These are phyloP conservation scores for Mizuhopecten yessoensis DNA, from an alignment of 1,140 invertebrate genomes.

Conservation along the genomic window DNA sequence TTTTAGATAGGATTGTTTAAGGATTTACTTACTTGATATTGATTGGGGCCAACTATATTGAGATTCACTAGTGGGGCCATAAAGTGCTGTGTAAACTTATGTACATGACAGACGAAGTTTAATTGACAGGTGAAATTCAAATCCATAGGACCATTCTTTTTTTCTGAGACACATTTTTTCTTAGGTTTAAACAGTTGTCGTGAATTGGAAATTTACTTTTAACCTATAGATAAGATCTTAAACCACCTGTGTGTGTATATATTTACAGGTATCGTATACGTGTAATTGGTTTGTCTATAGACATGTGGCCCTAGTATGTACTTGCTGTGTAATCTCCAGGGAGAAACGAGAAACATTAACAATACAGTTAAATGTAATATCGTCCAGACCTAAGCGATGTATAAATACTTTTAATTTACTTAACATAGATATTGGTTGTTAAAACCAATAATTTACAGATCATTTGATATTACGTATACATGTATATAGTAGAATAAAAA, in stretches of 20 bases:
- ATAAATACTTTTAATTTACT: no score
- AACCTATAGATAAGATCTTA: background rate
- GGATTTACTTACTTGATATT: background rate
- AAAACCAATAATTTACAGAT: no score
- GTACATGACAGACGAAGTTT: background rate
- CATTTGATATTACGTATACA: no score
- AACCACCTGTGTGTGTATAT: background rate
- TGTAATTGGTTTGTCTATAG: background rate
- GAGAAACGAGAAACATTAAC: no score
- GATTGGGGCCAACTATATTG: conserved; percentile 4
- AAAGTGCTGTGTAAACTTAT: background rate
- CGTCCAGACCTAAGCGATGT: no score
- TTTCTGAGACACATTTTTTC: background rate
- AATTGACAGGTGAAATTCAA: background rate
- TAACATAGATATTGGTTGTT: no score
- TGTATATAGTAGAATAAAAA: no score
- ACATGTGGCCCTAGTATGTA: background rate
- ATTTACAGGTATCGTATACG: background rate
- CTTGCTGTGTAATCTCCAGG: background rate
- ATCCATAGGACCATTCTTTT: background rate
- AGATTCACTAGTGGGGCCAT: background rate
- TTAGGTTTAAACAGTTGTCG: background rate
- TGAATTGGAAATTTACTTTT: background rate
- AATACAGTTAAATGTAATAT: background rate
- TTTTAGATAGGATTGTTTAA: background rate